Evolutionary conservation across 2,888 invertebrate genomes (phyloP).

Genomic region (Diabrotica balteata): DNA sequence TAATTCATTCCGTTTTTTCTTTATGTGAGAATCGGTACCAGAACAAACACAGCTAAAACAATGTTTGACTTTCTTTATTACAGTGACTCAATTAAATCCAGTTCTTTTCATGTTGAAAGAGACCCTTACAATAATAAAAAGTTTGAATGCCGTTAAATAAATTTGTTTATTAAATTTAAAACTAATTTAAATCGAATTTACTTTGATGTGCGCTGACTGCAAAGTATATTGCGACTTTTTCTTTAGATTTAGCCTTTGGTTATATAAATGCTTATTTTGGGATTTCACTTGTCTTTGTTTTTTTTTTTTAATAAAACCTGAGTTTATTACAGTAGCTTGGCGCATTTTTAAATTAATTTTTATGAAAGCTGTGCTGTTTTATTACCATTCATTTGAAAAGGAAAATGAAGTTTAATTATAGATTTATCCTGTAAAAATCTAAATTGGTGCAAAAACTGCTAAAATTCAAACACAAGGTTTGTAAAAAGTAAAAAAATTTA

Average conservation of each 20-base stretch:
- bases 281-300: slow-evolving; percentile 10
- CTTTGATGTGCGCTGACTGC: slow-evolving; percentile 49
- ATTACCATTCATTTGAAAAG: no score
- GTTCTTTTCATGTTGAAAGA: slow-evolving; percentile 19
- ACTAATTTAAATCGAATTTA: slow-evolving; percentile 50
- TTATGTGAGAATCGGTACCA: slow-evolving; percentile 17
- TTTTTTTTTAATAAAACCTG: background rate
- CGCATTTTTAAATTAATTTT: no score
- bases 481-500: no score
- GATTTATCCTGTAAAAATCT: no score
- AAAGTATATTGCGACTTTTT: slow-evolving; percentile 47
- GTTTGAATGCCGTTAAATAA: slow-evolving; percentile 36
- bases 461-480: no score
- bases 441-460: no score
- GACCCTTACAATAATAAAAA: slow-evolving; percentile 34
- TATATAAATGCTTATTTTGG: background rate
- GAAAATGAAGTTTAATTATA: no score
- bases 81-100: slow-evolving; percentile 36
- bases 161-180: slow-evolving; percentile 48
- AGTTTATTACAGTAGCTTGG: no score
- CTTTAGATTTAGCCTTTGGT: slow-evolving; percentile 28
- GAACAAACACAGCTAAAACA: slow-evolving; percentile 30
- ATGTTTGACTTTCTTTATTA: slow-evolving; percentile 30
- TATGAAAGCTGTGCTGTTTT: no score
- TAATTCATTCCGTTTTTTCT: slow-evolving; percentile 17